Conservation (phyloP, 2,797 vertebrate genomes). For the Pygocentrus nattereri region DNA sequence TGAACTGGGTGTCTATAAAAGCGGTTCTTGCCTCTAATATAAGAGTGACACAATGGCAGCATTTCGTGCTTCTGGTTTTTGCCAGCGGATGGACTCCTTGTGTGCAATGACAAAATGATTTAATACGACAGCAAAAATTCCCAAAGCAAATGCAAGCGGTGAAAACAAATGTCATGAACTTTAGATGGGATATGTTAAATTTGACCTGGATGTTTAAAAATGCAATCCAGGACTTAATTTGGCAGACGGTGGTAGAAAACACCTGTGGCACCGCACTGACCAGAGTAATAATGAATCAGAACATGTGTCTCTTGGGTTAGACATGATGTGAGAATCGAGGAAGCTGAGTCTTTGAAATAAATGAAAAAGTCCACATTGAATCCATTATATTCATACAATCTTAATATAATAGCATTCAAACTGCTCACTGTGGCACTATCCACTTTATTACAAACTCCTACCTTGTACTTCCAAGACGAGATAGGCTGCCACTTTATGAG, state of each 20-base stretch:
- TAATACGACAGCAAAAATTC: constrained; percentile 36
- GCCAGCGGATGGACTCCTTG: constrained; percentile 28
- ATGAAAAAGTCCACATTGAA: background rate
- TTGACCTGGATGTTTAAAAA: constrained; percentile 26
- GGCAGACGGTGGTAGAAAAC: constrained; percentile 25
- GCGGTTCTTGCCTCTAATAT: constrained; percentile 28
- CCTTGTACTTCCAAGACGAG: background rate
- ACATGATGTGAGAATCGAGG: background rate
- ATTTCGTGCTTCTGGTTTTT: constrained; percentile 30
- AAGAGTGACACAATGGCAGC: constrained; percentile 2
- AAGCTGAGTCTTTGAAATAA: background rate
- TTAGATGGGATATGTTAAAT: constrained; percentile 42
- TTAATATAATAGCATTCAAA: background rate
- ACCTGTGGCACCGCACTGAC: constrained; percentile 33
- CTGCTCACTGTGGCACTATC: background rate
- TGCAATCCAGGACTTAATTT: constrained; percentile 27
- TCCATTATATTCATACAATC: background rate
- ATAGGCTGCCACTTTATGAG: background rate
- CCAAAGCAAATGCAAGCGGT: constrained; percentile 31
- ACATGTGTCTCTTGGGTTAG: constrained; percentile 3
- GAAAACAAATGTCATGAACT: constrained; percentile 34
- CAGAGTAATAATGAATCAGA: constrained; percentile 39
- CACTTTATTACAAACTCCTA: background rate
- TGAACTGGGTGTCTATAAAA: constrained; percentile 54
- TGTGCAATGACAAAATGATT: constrained; percentile 29